Conservation (phyloP, 2,888 invertebrate genomes). For the Phyllotreta cruciferae region DNA sequence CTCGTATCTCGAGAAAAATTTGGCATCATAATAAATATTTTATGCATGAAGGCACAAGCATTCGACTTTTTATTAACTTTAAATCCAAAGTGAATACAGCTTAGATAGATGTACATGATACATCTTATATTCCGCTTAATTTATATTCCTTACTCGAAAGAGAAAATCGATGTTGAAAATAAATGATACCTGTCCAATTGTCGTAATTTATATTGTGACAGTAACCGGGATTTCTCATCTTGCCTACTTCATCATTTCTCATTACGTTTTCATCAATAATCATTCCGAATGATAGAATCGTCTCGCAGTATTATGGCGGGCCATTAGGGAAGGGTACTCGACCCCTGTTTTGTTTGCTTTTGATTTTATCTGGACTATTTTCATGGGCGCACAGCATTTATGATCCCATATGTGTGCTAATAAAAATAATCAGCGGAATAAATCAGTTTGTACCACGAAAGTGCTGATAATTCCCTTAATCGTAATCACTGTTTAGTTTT, state of each 20-base stretch:
- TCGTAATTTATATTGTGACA: slow-evolving; percentile 36
- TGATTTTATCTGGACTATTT: slow-evolving; percentile 35
- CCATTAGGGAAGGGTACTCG: slow-evolving; percentile 32
- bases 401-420: too few species aligned
- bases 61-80: too few species aligned
- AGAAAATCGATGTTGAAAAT: slow-evolving; percentile 23
- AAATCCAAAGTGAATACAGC: too few species aligned
- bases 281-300: slow-evolving; percentile 42
- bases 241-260: slow-evolving; percentile 44
- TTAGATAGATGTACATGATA: too few species aligned
- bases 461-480: too few species aligned
- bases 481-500: too few species aligned
- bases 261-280: slow-evolving; percentile 49
- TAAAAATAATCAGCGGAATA: too few species aligned
- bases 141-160: not conserved
- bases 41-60: too few species aligned
- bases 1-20: too few species aligned
- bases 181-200: slow-evolving; percentile 37
- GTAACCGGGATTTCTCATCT: slow-evolving; percentile 37
- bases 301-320: slow-evolving; percentile 32
- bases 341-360: slow-evolving; percentile 37
- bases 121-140: too few species aligned
- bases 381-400: slow-evolving; percentile 10
- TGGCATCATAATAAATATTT: too few species aligned
- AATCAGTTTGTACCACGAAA: too few species aligned